Evolutionary conservation across 1,140 invertebrate species (phyloP).

Genomic region (Halictus rubicundus): DNA sequence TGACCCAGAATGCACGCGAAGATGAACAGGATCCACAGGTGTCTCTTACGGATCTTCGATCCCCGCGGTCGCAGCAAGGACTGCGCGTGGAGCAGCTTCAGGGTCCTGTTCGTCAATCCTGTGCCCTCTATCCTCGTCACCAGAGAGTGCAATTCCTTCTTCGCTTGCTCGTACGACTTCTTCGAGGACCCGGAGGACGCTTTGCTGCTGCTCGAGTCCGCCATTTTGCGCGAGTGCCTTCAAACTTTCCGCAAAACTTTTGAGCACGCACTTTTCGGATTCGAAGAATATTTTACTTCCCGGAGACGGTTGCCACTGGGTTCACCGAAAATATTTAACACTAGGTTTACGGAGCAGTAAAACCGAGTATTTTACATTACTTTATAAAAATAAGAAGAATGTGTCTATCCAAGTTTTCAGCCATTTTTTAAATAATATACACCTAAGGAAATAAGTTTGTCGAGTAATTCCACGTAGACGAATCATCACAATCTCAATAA

Average conservation of each 20-base stretch:
- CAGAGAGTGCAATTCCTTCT: conserved; percentile 60
- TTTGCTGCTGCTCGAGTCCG: conserved; percentile 46
- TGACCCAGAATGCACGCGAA: conserved; percentile 51
- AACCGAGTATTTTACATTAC: too few species aligned
- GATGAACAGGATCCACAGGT: conserved; percentile 56
- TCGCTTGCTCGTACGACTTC: conserved; percentile 59
- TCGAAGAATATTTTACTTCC: too few species aligned
- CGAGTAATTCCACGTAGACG: too few species aligned
- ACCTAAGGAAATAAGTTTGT: too few species aligned
- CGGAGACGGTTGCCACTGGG: too few species aligned
- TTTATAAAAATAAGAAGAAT: too few species aligned
- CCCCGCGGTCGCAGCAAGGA: conserved; percentile 40
- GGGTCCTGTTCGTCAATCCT: conserved; percentile 27
- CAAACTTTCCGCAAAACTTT: neutral
- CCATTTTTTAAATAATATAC: too few species aligned
- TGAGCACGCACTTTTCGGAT: too few species aligned
- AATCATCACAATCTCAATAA: too few species aligned
- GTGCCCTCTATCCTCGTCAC: conserved; percentile 57
- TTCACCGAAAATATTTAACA: too few species aligned
- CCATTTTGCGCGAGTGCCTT: conserved; percentile 47
- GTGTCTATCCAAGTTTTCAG: too few species aligned
- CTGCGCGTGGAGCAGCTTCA: conserved; percentile 43
- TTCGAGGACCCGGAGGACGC: conserved; percentile 24
- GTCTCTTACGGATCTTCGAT: conserved; percentile 38
- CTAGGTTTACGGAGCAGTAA: too few species aligned